These are phyloP conservation scores for Notolepis coatsorum DNA, from an alignment of 2,797 vertebrate genomes.

Conservation along the genomic window DNA sequence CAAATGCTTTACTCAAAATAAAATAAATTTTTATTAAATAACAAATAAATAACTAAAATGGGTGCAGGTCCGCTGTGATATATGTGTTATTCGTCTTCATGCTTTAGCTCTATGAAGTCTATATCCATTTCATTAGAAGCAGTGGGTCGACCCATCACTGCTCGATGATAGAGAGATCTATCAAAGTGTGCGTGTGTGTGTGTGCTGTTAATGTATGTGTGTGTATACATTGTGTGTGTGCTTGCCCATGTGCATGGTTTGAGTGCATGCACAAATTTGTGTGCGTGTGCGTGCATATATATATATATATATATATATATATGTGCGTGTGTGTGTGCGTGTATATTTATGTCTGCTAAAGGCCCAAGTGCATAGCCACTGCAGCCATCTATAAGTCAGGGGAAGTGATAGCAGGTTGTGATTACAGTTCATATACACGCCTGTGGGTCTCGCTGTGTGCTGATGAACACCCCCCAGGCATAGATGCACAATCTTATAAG, in stretches of 20 bases:
- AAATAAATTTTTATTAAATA: no score
- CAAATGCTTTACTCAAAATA: no score
- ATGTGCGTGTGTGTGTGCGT: not conserved
- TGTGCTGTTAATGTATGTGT: not conserved
- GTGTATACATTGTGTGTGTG: not conserved
- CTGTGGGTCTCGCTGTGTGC: constrained; percentile 20
- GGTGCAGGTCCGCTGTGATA: constrained; percentile 5
- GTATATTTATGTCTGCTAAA: not conserved
- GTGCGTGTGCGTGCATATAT: not conserved
- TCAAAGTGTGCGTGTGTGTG: constrained; percentile 13
- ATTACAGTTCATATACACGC: not conserved
- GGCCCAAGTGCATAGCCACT: not conserved
- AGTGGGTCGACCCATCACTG: not conserved
- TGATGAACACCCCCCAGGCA: constrained; percentile 3
- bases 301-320: constrained; percentile 9
- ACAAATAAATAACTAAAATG: no score
- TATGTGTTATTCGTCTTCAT: not conserved
- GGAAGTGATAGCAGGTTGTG: not conserved
- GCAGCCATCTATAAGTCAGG: constrained; percentile 16
- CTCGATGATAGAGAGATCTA: constrained; percentile 18
- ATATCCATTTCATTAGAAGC: constrained; percentile 20
- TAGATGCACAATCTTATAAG: not conserved
- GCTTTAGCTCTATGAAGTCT: constrained; percentile 14
- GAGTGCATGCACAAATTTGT: no score
- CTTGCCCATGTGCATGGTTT: not conserved